Conservation (phyloP, 2,888 invertebrate species). For the Cephus runcator region DNA sequence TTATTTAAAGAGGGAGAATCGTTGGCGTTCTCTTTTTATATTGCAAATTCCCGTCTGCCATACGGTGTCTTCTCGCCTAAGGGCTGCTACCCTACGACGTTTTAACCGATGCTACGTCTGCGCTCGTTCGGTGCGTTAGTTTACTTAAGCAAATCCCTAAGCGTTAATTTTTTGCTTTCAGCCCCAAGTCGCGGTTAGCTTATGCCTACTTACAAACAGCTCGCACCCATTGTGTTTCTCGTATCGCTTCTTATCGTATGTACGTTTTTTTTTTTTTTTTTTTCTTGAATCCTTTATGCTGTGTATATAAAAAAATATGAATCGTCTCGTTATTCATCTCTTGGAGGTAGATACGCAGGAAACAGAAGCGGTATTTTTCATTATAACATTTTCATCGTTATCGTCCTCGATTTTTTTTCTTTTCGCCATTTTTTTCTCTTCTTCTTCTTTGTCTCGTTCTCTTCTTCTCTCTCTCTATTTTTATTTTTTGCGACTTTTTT, state of each 20-base stretch:
- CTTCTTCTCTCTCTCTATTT: neutral
- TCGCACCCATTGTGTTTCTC: slow-evolving; percentile 16
- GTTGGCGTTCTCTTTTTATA: neutral
- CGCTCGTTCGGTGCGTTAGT: neutral
- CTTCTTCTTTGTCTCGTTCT: slow-evolving; percentile 3
- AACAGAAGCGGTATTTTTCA: slow-evolving; percentile 52
- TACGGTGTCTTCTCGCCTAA: neutral
- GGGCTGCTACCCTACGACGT: neutral
- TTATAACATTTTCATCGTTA: slow-evolving; percentile 22
- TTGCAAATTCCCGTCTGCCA: neutral
- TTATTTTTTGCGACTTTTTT: neutral
- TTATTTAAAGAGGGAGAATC: neutral
- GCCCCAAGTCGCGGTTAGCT: slow-evolving; percentile 16
- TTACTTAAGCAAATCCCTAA: slow-evolving; percentile 6
- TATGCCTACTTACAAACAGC: neutral
- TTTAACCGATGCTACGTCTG: neutral
- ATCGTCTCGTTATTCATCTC: slow-evolving; percentile 50
- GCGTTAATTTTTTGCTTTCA: slow-evolving; percentile 18
- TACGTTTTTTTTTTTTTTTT: neutral
- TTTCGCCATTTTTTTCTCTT: slow-evolving; percentile 3
- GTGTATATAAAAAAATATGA: slow-evolving; percentile 57
- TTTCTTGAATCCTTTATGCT: neutral
- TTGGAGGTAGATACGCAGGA: slow-evolving; percentile 60
- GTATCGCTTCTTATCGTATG: slow-evolving; percentile 16
- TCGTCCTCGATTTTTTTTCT: slow-evolving; percentile 2